Evolutionary conservation across 2,797 vertebrate species (phyloP).

Genomic region (Steatocranus sp.): DNA sequence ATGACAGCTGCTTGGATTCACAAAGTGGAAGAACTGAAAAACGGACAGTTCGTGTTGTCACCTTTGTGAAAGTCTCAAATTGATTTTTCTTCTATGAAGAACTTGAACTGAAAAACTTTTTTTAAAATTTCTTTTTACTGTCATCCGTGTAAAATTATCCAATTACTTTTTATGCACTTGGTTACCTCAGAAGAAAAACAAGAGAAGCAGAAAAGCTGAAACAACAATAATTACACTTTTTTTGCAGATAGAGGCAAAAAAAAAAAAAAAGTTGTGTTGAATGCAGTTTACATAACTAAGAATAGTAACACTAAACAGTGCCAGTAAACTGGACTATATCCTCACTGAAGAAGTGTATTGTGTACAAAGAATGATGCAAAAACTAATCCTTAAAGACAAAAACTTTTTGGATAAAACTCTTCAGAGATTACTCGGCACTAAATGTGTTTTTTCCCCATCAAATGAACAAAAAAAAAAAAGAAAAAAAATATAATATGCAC

Average conservation of each 20-base stretch:
- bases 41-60: neutral
- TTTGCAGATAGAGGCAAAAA: neutral
- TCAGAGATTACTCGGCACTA: neutral
- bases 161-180: neutral
- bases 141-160: neutral
- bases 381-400: neutral
- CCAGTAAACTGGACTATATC: neutral
- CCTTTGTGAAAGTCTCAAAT: neutral
- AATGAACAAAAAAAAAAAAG: neutral
- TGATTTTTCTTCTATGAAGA: neutral
- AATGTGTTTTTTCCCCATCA: neutral
- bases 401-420: neutral
- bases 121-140: fast-evolving
- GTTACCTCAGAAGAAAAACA: neutral
- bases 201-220: neutral
- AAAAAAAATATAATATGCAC: neutral
- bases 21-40: neutral
- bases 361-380: neutral
- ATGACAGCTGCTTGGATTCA: constrained; percentile 12
- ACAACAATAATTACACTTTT: neutral
- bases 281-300: neutral
- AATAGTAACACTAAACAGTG: neutral
- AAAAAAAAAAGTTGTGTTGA: neutral
- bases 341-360: neutral
- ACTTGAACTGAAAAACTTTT: neutral